These are phyloP conservation scores for Microctenopoma steveboyesi DNA, from an alignment of 2,797 vertebrate genomes.

Conservation along the genomic window DNA sequence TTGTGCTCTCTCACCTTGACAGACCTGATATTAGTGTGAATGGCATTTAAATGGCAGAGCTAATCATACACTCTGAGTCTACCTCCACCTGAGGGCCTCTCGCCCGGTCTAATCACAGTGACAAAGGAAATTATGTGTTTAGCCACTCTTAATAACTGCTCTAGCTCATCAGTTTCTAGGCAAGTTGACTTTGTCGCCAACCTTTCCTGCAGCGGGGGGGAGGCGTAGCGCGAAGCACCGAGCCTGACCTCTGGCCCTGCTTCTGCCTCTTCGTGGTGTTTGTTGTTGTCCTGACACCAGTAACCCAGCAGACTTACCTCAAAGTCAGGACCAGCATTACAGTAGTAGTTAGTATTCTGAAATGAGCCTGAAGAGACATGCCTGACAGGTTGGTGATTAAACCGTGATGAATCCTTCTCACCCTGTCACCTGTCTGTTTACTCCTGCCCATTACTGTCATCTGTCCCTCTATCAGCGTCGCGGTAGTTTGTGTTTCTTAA, in stretches of 20 bases:
- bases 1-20: constrained; percentile 72
- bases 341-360: constrained; percentile 19
- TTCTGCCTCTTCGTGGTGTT: constrained; percentile 35
- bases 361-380: constrained; percentile 45
- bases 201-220: constrained; percentile 24
- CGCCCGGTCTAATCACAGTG: constrained; percentile 70
- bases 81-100: constrained; percentile 72
- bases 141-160: constrained; percentile 75
- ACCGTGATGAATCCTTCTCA: constrained; percentile 49
- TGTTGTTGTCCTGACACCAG: constrained; percentile 52
- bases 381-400: constrained; percentile 67
- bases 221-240: constrained; percentile 20
- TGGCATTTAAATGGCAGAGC: constrained; percentile 83
- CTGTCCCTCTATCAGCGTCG: constrained; percentile 40
- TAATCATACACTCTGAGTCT: constrained; percentile 76
- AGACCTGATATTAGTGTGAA: constrained; percentile 81
- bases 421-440: constrained; percentile 55
- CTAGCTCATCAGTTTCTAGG: constrained; percentile 64
- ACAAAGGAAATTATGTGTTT: constrained; percentile 79
- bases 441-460: constrained; percentile 43
- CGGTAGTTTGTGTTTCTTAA: constrained; percentile 15
- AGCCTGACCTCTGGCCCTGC: constrained; percentile 33
- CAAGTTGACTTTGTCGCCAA: constrained; percentile 31
- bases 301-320: constrained; percentile 44
- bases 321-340: constrained; percentile 37